phyloP scores from a whole-genome alignment of 2,797 vertebrate genomes.

The Darevskia mixta region DNA sequence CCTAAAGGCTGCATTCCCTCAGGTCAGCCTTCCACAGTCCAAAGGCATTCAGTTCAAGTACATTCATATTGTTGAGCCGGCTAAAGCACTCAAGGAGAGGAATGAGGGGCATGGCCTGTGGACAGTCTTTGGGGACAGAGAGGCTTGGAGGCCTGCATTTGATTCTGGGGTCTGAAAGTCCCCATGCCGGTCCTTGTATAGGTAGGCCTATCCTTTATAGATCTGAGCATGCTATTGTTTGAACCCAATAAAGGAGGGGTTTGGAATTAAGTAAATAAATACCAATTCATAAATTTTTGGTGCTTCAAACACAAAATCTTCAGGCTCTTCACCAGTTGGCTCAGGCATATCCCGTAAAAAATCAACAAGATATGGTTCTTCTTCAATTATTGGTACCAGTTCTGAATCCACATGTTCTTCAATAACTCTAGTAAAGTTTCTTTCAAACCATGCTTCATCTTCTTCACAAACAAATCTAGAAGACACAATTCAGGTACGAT shows the following conservation, averaged over 20 bases:
- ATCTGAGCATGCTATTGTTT: background rate
- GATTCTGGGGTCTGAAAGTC: too few relatives aligned
- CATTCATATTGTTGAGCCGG: too few relatives aligned
- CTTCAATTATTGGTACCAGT: conserved; percentile 32
- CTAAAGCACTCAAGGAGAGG: too few relatives aligned
- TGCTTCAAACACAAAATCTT: conserved; percentile 72
- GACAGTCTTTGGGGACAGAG: too few relatives aligned
- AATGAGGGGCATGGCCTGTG: too few relatives aligned
- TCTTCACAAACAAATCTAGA: conserved; percentile 78
- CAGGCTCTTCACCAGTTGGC: conserved; percentile 78
- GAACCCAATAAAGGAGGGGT: background rate
- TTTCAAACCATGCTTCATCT: conserved; percentile 79
- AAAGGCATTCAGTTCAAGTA: too few relatives aligned
- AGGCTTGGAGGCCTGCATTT: too few relatives aligned
- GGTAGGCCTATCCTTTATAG: background rate
- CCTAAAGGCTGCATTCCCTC: too few relatives aligned
- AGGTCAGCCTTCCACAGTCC: too few relatives aligned
- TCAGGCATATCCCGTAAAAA: conserved; percentile 81
- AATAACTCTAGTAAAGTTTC: conserved; percentile 61
- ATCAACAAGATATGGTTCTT: conserved; percentile 81
- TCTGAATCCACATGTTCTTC: conserved; percentile 68
- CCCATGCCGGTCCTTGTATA: too few relatives aligned
- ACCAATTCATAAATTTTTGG: conserved; percentile 83
- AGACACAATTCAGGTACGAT: conserved; percentile 13
- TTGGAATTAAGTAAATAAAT: conserved; percentile 47